Evolutionary conservation across 64 coral and sea anemone species (phyloP), one percentile per base, ranked within the genome.

Genomic region (Dendronephthya gigantea): DNA sequence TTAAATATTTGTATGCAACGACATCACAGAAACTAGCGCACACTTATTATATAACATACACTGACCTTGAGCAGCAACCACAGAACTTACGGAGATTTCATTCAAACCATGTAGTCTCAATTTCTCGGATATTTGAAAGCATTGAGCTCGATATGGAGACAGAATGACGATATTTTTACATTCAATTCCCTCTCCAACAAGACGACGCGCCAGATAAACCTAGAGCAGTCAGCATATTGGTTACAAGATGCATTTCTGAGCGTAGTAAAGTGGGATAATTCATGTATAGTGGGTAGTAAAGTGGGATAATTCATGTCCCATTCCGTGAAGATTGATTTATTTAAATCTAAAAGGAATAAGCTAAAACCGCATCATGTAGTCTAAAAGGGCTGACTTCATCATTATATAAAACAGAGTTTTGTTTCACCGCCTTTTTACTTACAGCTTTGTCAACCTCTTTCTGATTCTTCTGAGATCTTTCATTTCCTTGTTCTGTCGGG

Each of bases 121-220:
- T 15, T 66, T 58, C 82, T 91, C 3, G 2, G 30, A 30, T 17
- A 91, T 91, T 68, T 87, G 31, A 25, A 66, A 76, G 16, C 85
- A 91, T 32, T 91, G 90, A 83, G 90, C 90, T 2, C 90, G 90
- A 47, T 91, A 91, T 28, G 90, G 90, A 0, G 39, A 32, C 51
- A 91, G 39, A 69, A 91, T 81, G 6, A 72, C 39, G 48, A 91
- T 83, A 17, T 91, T 38, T 19, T 91, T 41, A 8, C 23, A 17
- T 2, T 4, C 83, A 35, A 87, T 82, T 30, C 90, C 85, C 0
- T 4, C 7, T 4, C 35, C 50, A 2, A 82, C 2, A 13, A 91
- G 81, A 41, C 43, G 83, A 15, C 65, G 59, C 7, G 85, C 36
- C n/a, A 91, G 65, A 27, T 49, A 36, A 22, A 91, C 38, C 90